Evolutionary conservation across 1,140 invertebrate genomes (phyloP).

Genomic region (Lamellibrachia luymesi): DNA sequence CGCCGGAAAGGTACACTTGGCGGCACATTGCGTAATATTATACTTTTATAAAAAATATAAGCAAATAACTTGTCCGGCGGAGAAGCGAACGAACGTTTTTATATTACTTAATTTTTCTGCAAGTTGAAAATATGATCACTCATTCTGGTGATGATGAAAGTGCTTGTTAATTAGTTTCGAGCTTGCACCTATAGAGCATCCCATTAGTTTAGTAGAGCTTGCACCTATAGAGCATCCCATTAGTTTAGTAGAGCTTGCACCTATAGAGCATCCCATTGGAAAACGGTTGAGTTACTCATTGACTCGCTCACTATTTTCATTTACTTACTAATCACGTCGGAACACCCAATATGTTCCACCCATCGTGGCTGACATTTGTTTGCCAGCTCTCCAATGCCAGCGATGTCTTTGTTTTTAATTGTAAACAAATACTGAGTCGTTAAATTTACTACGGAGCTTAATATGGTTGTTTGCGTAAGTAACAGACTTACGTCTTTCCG

Average conservation of each 20-base stretch:
- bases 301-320: too few relatives aligned
- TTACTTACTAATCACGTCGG: too few relatives aligned
- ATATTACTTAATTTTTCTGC: not conserved
- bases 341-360: too few relatives aligned
- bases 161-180: too few relatives aligned
- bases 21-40: not conserved
- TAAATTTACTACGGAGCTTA: not conserved
- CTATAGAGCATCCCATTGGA: too few relatives aligned
- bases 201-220: too few relatives aligned
- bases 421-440: not conserved
- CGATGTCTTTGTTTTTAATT: not conserved
- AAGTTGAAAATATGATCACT: not conserved
- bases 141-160: not conserved
- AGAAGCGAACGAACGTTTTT: not conserved
- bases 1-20: not conserved
- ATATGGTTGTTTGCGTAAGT: not conserved
- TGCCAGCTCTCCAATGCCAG: not conserved
- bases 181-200: too few relatives aligned
- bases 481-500: not conserved
- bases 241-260: too few relatives aligned
- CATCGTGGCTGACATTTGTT: too few relatives aligned
- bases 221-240: too few relatives aligned
- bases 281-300: too few relatives aligned
- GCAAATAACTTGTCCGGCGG: not conserved
- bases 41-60: not conserved